Percentiles rank a stretch among this genome's conserved stretches.
Evolutionary conservation across 2,113 vertebrate species (phyloP).

Genomic region (Pterocles orientalis): DNA sequence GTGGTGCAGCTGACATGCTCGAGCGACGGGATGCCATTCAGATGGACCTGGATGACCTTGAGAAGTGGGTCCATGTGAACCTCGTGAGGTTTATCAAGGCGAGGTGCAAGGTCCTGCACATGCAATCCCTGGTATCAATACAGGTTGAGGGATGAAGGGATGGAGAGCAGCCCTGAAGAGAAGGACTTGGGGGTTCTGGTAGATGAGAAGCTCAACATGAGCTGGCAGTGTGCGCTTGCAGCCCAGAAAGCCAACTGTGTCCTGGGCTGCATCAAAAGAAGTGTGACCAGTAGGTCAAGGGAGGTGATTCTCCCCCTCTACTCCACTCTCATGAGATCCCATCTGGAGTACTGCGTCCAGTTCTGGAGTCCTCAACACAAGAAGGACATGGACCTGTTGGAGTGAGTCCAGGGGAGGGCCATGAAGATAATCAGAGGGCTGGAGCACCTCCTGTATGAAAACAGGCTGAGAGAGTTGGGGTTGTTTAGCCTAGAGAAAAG

Average conservation of each 20-base stretch:
- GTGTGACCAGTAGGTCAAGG: accelerated
- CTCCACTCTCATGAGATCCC: background rate
- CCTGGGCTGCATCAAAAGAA: background rate
- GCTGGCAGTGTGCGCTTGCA: accelerated
- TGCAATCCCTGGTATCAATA: accelerated
- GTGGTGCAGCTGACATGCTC: background rate
- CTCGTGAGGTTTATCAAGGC: background rate
- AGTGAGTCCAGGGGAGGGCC: background rate
- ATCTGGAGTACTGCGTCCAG: background rate
- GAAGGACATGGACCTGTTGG: background rate
- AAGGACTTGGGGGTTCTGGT: background rate
- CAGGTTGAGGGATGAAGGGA: accelerated
- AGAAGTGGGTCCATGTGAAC: background rate
- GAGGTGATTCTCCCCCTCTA: background rate
- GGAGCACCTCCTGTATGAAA: background rate
- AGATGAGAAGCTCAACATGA: background rate
- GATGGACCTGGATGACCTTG: background rate
- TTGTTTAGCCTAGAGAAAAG: background rate
- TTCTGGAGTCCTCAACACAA: background rate
- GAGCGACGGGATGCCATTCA: background rate
- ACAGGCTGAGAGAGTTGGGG: background rate
- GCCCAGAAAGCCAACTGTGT: background rate
- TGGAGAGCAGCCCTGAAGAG: background rate
- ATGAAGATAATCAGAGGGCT: background rate
- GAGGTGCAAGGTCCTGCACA: background rate